Percentiles rank a stretch among this genome's conserved stretches.
Evolutionary conservation across 2,888 invertebrate species (phyloP).

Genomic region (Pristionchus maxplancki): DNA sequence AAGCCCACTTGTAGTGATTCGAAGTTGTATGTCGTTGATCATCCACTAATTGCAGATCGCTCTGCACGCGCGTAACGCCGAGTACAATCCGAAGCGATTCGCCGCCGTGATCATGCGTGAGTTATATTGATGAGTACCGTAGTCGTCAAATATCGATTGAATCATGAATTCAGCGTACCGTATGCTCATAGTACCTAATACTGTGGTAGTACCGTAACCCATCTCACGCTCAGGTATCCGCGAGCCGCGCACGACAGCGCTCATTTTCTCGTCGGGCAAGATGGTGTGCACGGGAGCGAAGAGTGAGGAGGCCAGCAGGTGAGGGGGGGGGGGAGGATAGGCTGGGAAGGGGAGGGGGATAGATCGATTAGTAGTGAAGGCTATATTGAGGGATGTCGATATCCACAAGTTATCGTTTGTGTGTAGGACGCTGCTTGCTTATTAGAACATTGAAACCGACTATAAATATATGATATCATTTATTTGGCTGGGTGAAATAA

Average conservation of each 20-base stretch:
- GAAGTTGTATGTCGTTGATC: too few species aligned
- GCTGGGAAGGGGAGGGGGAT: too few species aligned
- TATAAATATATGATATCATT: too few species aligned
- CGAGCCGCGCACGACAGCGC: slow-evolving; percentile 87
- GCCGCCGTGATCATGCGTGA: slow-evolving; percentile 96
- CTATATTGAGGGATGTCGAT: too few species aligned
- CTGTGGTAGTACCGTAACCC: background rate
- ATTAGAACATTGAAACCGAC: too few species aligned
- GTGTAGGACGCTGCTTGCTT: too few species aligned
- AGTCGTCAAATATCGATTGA: slow-evolving; percentile 77
- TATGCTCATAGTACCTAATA: background rate
- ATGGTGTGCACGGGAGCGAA: slow-evolving; percentile 92
- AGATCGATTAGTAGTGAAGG: background rate
- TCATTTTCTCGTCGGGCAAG: slow-evolving; percentile 89
- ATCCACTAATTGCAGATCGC: slow-evolving; percentile 88
- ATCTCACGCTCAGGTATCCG: slow-evolving; percentile 79
- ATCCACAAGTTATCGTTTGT: too few species aligned
- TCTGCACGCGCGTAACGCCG: slow-evolving; percentile 96
- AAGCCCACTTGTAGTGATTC: background rate
- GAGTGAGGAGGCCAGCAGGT: slow-evolving; percentile 87
- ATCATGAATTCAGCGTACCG: background rate
- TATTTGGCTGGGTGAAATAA: too few species aligned
- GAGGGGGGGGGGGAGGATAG: background rate
- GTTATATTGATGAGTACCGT: slow-evolving; percentile 83
- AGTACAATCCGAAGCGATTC: slow-evolving; percentile 99